Conservation (phyloP, 2,113 vertebrate species). For the Campylorhamphus procurvoides region DNA sequence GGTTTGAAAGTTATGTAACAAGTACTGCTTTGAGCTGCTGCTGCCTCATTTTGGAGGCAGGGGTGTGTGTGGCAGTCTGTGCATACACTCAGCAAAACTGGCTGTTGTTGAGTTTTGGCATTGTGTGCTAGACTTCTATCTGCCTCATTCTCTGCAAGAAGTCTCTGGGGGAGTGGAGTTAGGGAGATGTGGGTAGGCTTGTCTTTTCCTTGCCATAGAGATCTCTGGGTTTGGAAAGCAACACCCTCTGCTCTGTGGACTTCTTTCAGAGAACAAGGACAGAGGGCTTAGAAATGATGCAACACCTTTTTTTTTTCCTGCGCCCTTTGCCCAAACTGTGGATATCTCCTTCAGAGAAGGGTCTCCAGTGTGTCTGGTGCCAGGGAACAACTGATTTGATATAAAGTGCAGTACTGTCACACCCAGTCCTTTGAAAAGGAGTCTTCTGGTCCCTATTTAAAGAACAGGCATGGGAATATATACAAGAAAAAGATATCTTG, state of each 20-base stretch:
- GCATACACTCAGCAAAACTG: neutral
- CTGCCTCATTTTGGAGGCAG: neutral
- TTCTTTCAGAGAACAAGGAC: neutral
- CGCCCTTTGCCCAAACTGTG: neutral
- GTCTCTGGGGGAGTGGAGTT: neutral
- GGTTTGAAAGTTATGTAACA: neutral
- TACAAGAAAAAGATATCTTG: neutral
- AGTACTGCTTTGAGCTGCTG: slow-evolving; percentile 5
- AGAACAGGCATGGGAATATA: neutral
- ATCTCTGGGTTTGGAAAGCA: neutral
- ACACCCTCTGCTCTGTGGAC: neutral
- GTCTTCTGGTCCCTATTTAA: neutral
- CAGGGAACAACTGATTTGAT: neutral
- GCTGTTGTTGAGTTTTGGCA: neutral
- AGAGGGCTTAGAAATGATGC: neutral
- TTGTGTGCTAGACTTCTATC: neutral
- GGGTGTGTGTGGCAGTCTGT: neutral
- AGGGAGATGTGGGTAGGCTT: neutral
- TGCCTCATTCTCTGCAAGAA: neutral
- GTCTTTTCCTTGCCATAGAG: neutral
- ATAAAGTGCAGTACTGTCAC: neutral
- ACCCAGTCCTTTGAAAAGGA: neutral
- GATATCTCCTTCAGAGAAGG: neutral
- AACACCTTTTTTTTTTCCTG: neutral
- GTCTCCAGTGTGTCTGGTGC: neutral